Evolutionary conservation across 1,140 invertebrate species (phyloP).

Genomic region (Drosophila prosaltans): DNA sequence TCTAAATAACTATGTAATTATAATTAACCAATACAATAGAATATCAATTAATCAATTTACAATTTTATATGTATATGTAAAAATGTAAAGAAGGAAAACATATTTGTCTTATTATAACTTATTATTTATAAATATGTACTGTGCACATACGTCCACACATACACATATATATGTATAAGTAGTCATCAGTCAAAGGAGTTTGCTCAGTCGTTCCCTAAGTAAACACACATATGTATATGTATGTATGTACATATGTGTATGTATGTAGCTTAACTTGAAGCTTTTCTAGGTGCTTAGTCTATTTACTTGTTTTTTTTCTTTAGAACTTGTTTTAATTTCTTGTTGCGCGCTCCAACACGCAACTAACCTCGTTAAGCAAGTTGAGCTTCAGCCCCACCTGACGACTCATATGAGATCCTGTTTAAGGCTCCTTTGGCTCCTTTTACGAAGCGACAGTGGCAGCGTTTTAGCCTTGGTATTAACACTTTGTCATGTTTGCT

Average conservation of each 20-base stretch:
- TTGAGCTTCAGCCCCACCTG: conserved; percentile 41
- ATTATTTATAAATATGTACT: too few relatives aligned
- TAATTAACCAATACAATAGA: too few relatives aligned
- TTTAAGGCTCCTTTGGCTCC: conserved; percentile 20
- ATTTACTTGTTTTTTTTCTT: conserved; percentile 25
- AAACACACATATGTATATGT: background rate
- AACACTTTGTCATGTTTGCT: conserved; percentile 73
- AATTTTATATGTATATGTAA: too few relatives aligned
- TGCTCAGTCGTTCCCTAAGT: background rate
- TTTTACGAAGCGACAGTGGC: conserved; percentile 14
- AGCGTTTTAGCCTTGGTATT: conserved; percentile 61
- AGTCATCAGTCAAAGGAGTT: conserved; percentile 6
- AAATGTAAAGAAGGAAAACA: too few relatives aligned
- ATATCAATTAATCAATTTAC: too few relatives aligned
- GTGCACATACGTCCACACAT: too few relatives aligned
- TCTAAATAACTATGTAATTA: too few relatives aligned
- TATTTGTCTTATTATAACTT: too few relatives aligned
- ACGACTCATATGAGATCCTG: conserved; percentile 24
- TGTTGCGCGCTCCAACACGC: conserved; percentile 47
- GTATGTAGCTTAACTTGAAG: background rate
- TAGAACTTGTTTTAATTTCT: conserved; percentile 66
- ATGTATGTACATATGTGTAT: background rate
- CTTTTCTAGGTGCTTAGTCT: conserved; percentile 1
- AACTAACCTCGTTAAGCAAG: conserved; percentile 60
- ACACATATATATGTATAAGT: background rate